Percentiles rank a stretch among this genome's conserved stretches.
Evolutionary conservation across 2,888 invertebrate genomes (phyloP).

Genomic region (Lingula anatina): DNA sequence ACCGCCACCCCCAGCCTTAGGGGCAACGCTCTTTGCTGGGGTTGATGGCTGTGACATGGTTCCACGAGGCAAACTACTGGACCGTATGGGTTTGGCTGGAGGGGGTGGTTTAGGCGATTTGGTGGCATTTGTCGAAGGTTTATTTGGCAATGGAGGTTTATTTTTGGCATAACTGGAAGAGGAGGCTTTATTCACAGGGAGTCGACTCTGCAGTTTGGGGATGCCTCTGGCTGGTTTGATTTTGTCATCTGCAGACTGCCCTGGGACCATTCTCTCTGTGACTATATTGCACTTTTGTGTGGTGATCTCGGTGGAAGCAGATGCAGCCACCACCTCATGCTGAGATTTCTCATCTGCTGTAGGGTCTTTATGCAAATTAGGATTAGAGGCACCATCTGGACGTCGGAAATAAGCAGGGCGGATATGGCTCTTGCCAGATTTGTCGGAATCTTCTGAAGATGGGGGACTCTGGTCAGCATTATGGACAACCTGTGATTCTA

Average conservation of each 20-base stretch:
- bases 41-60: slow-evolving; percentile 6
- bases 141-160: slow-evolving; percentile 13
- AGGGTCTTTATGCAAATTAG: slow-evolving; percentile 61
- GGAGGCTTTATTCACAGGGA: neutral
- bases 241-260: too few relatives aligned
- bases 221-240: slow-evolving; percentile 1
- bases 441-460: too few relatives aligned
- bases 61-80: slow-evolving; percentile 5
- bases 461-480: too few relatives aligned
- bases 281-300: too few relatives aligned
- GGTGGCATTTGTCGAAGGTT: neutral
- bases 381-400: slow-evolving; percentile 92
- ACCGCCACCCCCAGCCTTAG: slow-evolving; percentile 2
- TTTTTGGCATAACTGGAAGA: slow-evolving; percentile 8
- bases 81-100: slow-evolving; percentile 23
- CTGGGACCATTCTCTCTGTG: neutral
- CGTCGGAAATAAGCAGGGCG: too few relatives aligned
- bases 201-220: neutral
- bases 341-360: neutral
- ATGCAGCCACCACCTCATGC: neutral
- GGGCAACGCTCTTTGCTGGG: slow-evolving; percentile 1
- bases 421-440: too few relatives aligned
- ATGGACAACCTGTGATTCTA: too few relatives aligned
- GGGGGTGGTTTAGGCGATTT: slow-evolving; percentile 16
- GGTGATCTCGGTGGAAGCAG: too few relatives aligned